phyloP scores from a whole-genome alignment of 2,888 invertebrate genomes.

The Meloe dianella region DNA sequence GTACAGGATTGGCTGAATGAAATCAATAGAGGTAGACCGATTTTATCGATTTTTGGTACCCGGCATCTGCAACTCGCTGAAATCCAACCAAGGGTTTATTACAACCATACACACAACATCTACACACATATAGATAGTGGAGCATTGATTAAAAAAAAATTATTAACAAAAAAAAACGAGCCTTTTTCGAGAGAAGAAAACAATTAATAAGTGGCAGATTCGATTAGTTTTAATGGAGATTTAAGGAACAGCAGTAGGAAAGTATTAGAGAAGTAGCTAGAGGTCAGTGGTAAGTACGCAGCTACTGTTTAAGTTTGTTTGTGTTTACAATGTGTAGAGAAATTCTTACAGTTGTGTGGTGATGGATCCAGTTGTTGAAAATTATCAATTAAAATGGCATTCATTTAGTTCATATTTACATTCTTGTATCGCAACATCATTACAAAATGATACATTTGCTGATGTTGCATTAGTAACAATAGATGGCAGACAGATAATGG shows the following conservation, averaged over 20 bases:
- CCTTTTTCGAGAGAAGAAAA: background rate
- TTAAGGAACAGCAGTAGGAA: background rate
- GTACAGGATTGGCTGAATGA: constrained; percentile 72
- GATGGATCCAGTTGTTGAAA: constrained; percentile 69
- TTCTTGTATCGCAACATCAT: constrained; percentile 74
- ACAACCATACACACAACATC: background rate
- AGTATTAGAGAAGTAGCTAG: background rate
- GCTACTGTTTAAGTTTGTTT: background rate
- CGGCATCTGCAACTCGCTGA: constrained; percentile 33
- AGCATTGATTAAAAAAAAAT: background rate
- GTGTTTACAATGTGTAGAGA: background rate
- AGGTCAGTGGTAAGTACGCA: constrained; percentile 12
- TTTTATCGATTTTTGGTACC: constrained; percentile 72
- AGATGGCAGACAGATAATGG: constrained; percentile 80
- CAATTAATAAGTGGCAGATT: background rate
- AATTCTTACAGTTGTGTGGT: background rate
- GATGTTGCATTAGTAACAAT: constrained; percentile 82
- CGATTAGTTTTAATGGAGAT: background rate
- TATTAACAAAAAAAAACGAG: background rate
- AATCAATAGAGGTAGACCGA: constrained; percentile 73
- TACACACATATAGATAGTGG: background rate
- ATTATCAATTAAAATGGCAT: constrained; percentile 89
- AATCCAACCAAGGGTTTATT: constrained; percentile 15
- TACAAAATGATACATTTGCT: constrained; percentile 80
- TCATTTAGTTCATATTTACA: constrained; percentile 83